A percentile compares a stretch with the other conserved stretches of the same genome.
Conservation (phyloP, 2,113 vertebrate genomes). For the Atractosteus spatula region DNA sequence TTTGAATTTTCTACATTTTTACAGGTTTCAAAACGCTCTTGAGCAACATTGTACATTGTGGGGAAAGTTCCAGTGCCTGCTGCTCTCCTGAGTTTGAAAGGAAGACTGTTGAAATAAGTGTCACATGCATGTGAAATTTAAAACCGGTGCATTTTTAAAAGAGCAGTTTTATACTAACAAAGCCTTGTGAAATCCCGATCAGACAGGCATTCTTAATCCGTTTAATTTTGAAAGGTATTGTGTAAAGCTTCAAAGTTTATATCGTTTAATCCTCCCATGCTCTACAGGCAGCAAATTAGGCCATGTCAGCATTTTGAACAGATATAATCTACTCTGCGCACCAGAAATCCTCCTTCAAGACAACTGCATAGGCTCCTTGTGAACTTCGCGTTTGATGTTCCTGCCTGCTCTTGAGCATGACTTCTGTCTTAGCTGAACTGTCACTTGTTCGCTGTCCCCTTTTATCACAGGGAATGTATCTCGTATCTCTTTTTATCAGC, state of each 20-base stretch:
- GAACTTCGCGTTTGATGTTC: slow-evolving; percentile 73
- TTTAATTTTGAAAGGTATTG: slow-evolving; percentile 77
- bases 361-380: slow-evolving; percentile 63
- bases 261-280: slow-evolving; percentile 70
- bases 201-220: slow-evolving; percentile 67
- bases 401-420: slow-evolving; percentile 72
- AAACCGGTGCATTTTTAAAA: slow-evolving; percentile 29
- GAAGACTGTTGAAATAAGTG: slow-evolving; percentile 55
- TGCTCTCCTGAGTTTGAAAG: slow-evolving; percentile 57
- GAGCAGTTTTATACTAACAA: slow-evolving; percentile 65
- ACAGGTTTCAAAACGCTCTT: no score
- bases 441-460: slow-evolving; percentile 70
- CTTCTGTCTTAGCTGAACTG: slow-evolving; percentile 72
- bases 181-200: slow-evolving; percentile 69
- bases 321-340: slow-evolving; percentile 69
- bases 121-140: slow-evolving; percentile 60
- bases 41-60: slow-evolving; percentile 30
- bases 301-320: slow-evolving; percentile 62
- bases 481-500: slow-evolving; percentile 54
- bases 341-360: slow-evolving; percentile 71
- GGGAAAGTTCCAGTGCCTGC: slow-evolving; percentile 43
- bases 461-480: slow-evolving; percentile 67
- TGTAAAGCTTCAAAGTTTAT: slow-evolving; percentile 77
- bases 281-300: slow-evolving; percentile 66
- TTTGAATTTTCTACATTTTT: no score